Evolutionary conservation across 1,140 invertebrate genomes (phyloP), one percentile per base, ranked within the genome.

Genomic region (Drosophila burlai): DNA sequence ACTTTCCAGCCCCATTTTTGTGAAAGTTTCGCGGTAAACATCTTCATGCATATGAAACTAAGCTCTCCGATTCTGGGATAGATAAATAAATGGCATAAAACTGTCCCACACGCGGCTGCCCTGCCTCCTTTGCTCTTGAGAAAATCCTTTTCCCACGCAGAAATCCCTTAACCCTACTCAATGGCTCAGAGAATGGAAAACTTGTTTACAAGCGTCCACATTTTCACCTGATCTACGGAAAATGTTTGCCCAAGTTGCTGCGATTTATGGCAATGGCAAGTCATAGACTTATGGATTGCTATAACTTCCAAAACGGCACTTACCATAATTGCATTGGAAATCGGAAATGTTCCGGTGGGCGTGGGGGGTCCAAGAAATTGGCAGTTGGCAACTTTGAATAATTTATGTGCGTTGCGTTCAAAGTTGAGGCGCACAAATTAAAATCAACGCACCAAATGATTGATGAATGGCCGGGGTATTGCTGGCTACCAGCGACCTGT

Each of bases 381-480:
- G 45, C 43, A 76, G 43, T 76, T 73, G 83, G 79, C 81, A 89
- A 90, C 85, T 89, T 84, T 89, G 78, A 87, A 89, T 89, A 89
- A 89, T 90, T 89, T 90, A 89, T 89, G 85, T 72, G 73, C 69
- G 81, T 55, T 42, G 26, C 55, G 81, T 89, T 83, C 78, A 73
- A 84, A 89, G 84, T 84, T 89, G 74, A 86, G 81, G 72, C 69
- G 84, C 81, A 87, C 84, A 89, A 90, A 89, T 89, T 89, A 89
- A 89, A 89, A 89, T 89, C 85, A 86, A 86, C 84, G 84, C 85
- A 89, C 85, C 83, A 81, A 84, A 79, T 89, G 84, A 89, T 89
- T 89, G 84, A 89, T 89, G 84, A 89, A 89, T 84, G 84, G 79
- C 62, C 54, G 38, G 36, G 38, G 31, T 49, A 47, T 40, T 40